Evolutionary conservation across 1,140 invertebrate species (phyloP).

Genomic region (Diabrotica virgifera): DNA sequence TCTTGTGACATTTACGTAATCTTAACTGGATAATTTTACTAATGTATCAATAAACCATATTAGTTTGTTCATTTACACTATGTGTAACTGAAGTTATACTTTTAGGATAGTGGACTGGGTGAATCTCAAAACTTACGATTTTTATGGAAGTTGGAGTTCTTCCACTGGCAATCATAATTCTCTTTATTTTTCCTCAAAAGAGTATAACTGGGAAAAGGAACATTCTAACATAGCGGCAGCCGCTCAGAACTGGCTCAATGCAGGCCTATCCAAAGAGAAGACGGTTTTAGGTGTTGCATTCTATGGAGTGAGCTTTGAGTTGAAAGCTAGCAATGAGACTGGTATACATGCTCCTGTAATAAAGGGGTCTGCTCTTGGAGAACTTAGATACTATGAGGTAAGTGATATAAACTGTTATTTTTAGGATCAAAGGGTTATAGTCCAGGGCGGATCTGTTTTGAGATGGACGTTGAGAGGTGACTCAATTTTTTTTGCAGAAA

Average conservation of each 20-base stretch:
- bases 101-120: conserved; percentile 53
- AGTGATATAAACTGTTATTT: neutral
- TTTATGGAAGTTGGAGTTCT: conserved; percentile 4
- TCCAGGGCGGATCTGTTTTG: no score
- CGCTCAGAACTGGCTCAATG: conserved; percentile 40
- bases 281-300: conserved; percentile 62
- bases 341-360: conserved; percentile 53
- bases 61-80: no score
- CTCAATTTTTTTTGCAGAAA: no score
- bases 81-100: conserved; percentile 21
- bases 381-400: conserved; percentile 8
- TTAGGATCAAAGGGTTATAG: no score
- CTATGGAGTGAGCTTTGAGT: conserved; percentile 62
- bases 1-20: neutral
- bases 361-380: conserved; percentile 45
- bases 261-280: conserved; percentile 53
- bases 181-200: conserved; percentile 9
- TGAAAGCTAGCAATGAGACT: conserved; percentile 50
- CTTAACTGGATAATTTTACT: no score
- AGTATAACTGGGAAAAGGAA: conserved; percentile 9
- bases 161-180: conserved; percentile 6
- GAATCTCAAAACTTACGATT: conserved; percentile 8
- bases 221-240: conserved; percentile 7
- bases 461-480: no score
- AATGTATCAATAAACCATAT: no score